Conservation (phyloP, 2,113 vertebrate species). For the Tyto alba region DNA sequence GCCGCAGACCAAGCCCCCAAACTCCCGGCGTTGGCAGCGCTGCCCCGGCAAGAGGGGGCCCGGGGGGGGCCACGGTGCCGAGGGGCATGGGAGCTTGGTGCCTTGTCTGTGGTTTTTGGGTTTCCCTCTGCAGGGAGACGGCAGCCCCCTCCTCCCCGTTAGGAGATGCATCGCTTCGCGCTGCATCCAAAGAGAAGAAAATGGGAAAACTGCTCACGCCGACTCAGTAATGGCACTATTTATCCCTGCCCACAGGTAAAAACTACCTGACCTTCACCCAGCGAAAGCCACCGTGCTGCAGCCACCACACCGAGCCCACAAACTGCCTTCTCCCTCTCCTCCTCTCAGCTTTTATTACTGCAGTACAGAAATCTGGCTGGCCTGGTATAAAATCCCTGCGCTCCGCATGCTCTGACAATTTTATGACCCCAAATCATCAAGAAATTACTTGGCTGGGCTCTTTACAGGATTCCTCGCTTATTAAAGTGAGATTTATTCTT, state of each 20-base stretch:
- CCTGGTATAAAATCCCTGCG: neutral
- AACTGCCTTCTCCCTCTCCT: neutral
- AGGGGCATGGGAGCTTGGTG: neutral
- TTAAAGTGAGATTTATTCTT: neutral
- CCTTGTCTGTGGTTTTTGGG: conserved; percentile 66
- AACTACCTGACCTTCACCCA: neutral
- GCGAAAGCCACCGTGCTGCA: neutral
- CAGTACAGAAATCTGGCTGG: neutral
- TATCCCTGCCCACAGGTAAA: neutral
- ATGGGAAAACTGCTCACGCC: neutral
- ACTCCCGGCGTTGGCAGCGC: neutral
- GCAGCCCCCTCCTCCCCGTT: neutral
- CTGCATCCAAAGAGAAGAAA: neutral
- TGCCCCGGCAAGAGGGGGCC: neutral
- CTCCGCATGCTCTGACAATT: neutral
- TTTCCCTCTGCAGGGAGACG: conserved; percentile 52
- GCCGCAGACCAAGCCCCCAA: neutral
- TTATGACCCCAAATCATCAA: conserved; percentile 13
- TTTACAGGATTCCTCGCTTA: neutral
- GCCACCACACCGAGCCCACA: neutral
- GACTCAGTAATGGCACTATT: rapidly evolving
- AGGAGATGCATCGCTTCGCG: rapidly evolving
- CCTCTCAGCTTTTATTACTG: neutral
- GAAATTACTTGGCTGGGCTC: neutral
- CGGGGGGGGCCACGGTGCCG: neutral